Base-by-base conservation (phyloP, 2,797 vertebrate genomes). In the Varecia variegata region DNA sequence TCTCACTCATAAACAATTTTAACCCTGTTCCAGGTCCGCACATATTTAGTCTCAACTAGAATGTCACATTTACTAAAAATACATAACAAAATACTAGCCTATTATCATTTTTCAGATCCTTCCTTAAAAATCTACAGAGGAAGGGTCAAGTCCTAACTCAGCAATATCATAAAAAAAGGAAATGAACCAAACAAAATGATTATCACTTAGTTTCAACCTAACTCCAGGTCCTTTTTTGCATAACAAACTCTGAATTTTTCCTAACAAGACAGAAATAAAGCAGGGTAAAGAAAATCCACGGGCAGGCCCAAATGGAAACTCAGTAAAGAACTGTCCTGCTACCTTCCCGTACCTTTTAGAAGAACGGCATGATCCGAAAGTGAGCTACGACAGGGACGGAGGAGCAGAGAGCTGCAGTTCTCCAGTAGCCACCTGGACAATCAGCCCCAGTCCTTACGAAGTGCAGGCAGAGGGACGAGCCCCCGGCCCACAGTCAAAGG, bases 1-100 rank as follows among this genome's bases (percentile, higher is more conserved):
- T 96, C 96, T 38, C 86, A 93, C 1, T 1, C 67, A 94, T 96
- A 98, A 98, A 98, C 97, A 98, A 98, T 98, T 97, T 97, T 82
- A 97, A 95, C 7, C 54, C 94, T 92, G 86, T 94, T 97, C 97
- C 93, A 15, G 23, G 89, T 96, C 92, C 87, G 81, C 76, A 96
- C 95, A 80, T 83, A 94, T 88, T 95, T 96, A 95, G 87, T 96
- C 25, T 27, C 0, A 0, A 96, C 96, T 93, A 97, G 97, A 97
- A 98, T 96, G 91, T 73, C 94, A 40, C 45, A 96, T 96, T 98
- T 98, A 98, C 96, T 97, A 97, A 79, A 91, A 96, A 96, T 90
- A 77, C 0, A 38, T 60, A 94, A 35, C 70, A 97, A 96, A 96
- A 80, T 93, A 96, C 88, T 79, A 96, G 92, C 35, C 90, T 92